Evolutionary conservation across 1,140 invertebrate species (phyloP).

Genomic region (Solenopsis invicta): DNA sequence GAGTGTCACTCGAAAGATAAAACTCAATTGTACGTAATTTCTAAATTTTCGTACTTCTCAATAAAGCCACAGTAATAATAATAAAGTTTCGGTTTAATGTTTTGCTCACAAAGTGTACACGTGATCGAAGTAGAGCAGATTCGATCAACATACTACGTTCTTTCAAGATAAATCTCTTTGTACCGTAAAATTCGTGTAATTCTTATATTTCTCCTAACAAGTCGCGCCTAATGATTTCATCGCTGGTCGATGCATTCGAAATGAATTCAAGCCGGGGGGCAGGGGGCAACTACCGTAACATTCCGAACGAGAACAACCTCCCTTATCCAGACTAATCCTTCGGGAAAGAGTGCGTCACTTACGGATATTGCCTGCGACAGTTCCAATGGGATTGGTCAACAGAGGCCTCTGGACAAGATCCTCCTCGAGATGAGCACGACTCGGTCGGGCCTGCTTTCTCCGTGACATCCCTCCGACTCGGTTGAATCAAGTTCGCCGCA

Average conservation of each 20-base stretch:
- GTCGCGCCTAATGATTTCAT: not conserved
- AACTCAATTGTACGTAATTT: no score
- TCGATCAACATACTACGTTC: not conserved
- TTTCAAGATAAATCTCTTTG: not conserved
- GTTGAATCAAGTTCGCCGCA: slow-evolving; percentile 39
- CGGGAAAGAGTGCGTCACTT: slow-evolving; percentile 74
- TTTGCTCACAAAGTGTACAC: not conserved
- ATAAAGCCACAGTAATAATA: no score
- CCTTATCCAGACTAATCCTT: slow-evolving; percentile 15
- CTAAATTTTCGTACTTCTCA: no score
- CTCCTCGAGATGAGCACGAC: slow-evolving; percentile 86
- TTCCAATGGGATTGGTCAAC: slow-evolving; percentile 81
- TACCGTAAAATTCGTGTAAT: not conserved
- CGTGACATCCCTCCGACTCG: slow-evolving; percentile 84
- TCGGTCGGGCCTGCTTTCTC: slow-evolving; percentile 86
- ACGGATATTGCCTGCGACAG: slow-evolving; percentile 79
- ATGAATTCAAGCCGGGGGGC: not conserved
- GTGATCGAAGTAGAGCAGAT: no score
- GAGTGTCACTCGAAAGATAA: no score
- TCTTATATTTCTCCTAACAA: not conserved
- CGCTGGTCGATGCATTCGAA: not conserved
- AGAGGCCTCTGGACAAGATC: slow-evolving; percentile 84
- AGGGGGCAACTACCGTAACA: not conserved
- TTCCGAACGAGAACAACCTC: not conserved
- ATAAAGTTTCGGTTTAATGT: not conserved